Evolutionary conservation across 2,888 invertebrate species (phyloP), one percentile per base, ranked within the genome.

Genomic region (Lycia hirtaria): DNA sequence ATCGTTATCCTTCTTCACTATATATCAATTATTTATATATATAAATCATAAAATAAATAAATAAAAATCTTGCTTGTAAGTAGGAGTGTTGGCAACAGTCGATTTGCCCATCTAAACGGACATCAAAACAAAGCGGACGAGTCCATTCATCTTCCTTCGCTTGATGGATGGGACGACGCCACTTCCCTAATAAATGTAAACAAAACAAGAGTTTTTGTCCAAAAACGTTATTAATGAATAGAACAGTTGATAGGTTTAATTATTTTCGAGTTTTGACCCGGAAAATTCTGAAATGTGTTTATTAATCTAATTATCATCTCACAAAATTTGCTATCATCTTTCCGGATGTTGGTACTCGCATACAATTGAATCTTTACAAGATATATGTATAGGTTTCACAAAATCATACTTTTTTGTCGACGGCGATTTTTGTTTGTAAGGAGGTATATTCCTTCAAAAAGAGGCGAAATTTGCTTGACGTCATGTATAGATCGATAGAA

Each of bases 181-280:
- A 84, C 86, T 87, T 78, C 76, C 84, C 85, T 88, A 86, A 90
- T 89, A 89, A 89, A 91, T 84, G 88, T 91, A 90, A 91, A 91
- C 91, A 91, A 89, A 88, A 84, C 82, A 83, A 51, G 30, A 44
- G 76, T 78, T 82, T 88, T 88, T 85, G 83, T 72, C 72, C 74
- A 66, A 78, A 80, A 82, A 80, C 69, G 72, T 85, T 85, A 88
- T 85, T 85, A 88, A 90, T 87, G 85, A 86, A 83, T 77, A 54
- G 66, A 71, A 68, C 65, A 67, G 80, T 72, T 83, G 85, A 88
- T 86, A 84, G 81, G 68, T 83, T 83, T 87, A 88, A 90, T 88
- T 91, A 85, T 85, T 83, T 80, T 72, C 70, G 75, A 76, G 43
- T 30, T 26, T 24, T 5, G n/a, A 19, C n/a, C n/a, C 1, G 12